A percentile compares a stretch with the other conserved stretches of the same genome.
These are phyloP conservation scores for Aplysia californica DNA, from an alignment of 1,140 invertebrate species.

Conservation along the genomic window DNA sequence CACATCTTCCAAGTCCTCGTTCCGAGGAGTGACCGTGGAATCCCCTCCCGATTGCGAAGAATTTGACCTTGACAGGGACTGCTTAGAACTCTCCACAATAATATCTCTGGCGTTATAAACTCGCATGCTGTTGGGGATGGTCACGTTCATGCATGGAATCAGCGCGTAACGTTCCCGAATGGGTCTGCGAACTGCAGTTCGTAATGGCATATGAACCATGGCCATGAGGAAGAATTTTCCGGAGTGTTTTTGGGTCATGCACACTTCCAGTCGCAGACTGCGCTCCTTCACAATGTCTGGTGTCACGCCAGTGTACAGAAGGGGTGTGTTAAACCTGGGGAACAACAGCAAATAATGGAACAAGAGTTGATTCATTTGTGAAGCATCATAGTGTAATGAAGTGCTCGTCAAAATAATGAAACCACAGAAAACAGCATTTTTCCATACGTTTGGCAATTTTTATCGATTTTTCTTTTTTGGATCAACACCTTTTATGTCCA, in stretches of 20 bases:
- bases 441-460: too few relatives aligned
- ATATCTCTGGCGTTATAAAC: constrained; percentile 56
- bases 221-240: constrained; percentile 55
- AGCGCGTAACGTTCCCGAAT: constrained; percentile 56
- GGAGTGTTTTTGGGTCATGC: constrained; percentile 59
- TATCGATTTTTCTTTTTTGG: too few relatives aligned
- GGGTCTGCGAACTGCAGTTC: constrained; percentile 54
- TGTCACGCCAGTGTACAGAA: constrained; percentile 55
- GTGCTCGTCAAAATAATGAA: not conserved
- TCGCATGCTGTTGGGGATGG: constrained; percentile 59
- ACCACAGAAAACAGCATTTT: too few relatives aligned
- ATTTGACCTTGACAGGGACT: constrained; percentile 13
- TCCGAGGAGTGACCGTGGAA: not conserved
- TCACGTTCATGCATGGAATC: constrained; percentile 59
- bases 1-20: constrained; percentile 21
- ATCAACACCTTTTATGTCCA: too few relatives aligned
- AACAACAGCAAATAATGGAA: not conserved
- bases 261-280: constrained; percentile 56
- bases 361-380: not conserved
- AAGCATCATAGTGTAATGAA: not conserved
- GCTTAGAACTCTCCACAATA: constrained; percentile 38
- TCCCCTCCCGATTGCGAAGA: not conserved
- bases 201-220: constrained; percentile 53
- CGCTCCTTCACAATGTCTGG: constrained; percentile 42
- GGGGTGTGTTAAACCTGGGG: constrained; percentile 43